phyloP scores from a whole-genome alignment of 2,113 vertebrate species.

The Laticauda colubrina region DNA sequence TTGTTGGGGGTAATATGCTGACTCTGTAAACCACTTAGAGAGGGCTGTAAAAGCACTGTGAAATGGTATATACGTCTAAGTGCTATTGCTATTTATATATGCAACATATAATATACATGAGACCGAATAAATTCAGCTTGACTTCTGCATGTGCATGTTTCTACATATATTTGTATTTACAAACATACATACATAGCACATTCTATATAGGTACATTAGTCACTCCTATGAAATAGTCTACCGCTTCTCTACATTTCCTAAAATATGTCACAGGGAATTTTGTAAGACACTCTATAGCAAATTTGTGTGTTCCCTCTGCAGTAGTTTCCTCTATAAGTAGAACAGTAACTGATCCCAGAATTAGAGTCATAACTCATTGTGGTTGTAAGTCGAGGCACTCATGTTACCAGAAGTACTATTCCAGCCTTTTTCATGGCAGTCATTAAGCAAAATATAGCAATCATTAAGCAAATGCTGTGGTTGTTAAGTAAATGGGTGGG shows the following conservation, averaged over 20 bases:
- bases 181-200: not conserved
- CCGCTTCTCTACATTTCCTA: not conserved
- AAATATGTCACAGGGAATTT: not conserved
- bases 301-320: not conserved
- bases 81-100: not conserved
- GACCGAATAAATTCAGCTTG: not conserved
- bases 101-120: not conserved
- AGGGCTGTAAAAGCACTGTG: too few species aligned
- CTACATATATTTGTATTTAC: not conserved
- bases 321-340: too few species aligned
- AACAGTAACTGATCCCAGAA: too few species aligned
- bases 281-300: not conserved
- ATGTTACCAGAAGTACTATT: not conserved
- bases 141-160: not conserved
- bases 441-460: not conserved
- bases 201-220: not conserved
- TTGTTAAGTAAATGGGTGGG: not conserved
- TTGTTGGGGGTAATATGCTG: too few species aligned
- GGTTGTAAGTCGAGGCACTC: too few species aligned
- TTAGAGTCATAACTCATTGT: too few species aligned
- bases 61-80: too few species aligned
- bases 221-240: not conserved
- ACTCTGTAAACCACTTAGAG: too few species aligned
- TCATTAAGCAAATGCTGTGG: not conserved
- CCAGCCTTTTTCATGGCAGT: not conserved